phyloP scores from a whole-genome alignment of 1,140 invertebrate species.

The Zophobas atratus region DNA sequence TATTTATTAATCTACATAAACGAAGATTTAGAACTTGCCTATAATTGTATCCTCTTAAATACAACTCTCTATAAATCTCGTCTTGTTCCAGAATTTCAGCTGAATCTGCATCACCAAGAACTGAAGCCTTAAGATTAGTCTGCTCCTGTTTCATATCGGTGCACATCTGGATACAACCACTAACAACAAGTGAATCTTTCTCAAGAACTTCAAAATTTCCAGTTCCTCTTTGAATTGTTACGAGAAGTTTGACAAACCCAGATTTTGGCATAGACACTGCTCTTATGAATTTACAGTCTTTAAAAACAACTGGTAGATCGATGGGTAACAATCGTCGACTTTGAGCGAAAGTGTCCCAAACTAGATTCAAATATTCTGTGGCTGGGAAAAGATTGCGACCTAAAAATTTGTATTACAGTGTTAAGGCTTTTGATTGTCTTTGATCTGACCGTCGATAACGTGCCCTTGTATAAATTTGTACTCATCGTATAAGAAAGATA shows the following conservation, averaged over 20 bases:
- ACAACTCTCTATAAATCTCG: slow-evolving; percentile 94
- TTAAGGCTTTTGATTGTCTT: not conserved
- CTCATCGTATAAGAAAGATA: slow-evolving; percentile 74
- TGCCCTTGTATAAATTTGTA: slow-evolving; percentile 87
- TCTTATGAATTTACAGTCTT: slow-evolving; percentile 87
- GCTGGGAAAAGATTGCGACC: slow-evolving; percentile 89
- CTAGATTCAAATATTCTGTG: slow-evolving; percentile 87
- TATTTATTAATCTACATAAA: slow-evolving; percentile 17
- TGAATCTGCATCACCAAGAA: not conserved
- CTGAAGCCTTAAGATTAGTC: not conserved
- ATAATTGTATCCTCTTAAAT: slow-evolving; percentile 93
- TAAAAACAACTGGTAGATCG: slow-evolving; percentile 87
- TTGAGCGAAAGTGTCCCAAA: slow-evolving; percentile 89
- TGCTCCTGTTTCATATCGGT: not conserved
- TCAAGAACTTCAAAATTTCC: slow-evolving; percentile 81
- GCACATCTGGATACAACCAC: not conserved
- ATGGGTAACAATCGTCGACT: slow-evolving; percentile 76
- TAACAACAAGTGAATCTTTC: slow-evolving; percentile 34
- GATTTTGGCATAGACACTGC: slow-evolving; percentile 83
- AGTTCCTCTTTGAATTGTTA: slow-evolving; percentile 87
- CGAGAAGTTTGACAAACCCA: slow-evolving; percentile 76
- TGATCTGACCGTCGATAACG: slow-evolving; percentile 79
- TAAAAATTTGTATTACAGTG: not conserved
- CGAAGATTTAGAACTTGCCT: slow-evolving; percentile 65
- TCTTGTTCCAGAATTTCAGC: slow-evolving; percentile 64